A percentile compares a stretch with the other conserved stretches of the same genome.
Evolutionary conservation across 64 coral and sea anemone genomes (phyloP).

Genomic region (Anthopleura sola): DNA sequence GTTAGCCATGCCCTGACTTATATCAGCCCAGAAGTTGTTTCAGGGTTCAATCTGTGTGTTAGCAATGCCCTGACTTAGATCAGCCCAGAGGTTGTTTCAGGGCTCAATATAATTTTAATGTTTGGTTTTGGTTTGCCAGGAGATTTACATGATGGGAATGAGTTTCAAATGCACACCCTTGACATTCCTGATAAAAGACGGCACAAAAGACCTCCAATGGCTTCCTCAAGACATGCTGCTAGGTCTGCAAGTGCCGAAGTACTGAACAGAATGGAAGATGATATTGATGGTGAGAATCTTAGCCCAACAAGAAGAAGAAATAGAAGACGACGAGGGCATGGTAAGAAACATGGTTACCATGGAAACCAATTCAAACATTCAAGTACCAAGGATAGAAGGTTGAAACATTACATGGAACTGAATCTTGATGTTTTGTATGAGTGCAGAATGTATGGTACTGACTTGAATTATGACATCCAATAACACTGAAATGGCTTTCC

Average conservation of each 20-base stretch:
- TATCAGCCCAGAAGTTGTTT: too few species aligned
- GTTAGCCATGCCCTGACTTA: too few species aligned
- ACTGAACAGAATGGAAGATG: constrained; percentile 56
- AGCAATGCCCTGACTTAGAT: too few species aligned
- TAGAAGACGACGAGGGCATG: constrained; percentile 70
- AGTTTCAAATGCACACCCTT: constrained; percentile 38
- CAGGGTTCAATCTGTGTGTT: too few species aligned
- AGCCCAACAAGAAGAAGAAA: constrained; percentile 74
- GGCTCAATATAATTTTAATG: too few species aligned
- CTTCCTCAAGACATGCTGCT: constrained; percentile 51
- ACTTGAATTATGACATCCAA: too few species aligned
- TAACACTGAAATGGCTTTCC: too few species aligned
- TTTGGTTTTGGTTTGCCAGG: constrained; percentile 1
- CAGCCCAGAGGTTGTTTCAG: too few species aligned
- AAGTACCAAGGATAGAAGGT: too few species aligned
- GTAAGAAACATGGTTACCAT: constrained; percentile 20
- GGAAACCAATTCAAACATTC: not conserved
- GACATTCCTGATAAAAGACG: constrained; percentile 68
- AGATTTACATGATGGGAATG: constrained; percentile 46
- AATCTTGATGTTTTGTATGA: not conserved
- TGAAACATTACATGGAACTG: too few species aligned
- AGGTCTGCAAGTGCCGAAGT: constrained; percentile 93
- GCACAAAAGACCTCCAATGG: constrained; percentile 62
- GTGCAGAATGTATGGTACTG: too few species aligned
- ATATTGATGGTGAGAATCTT: constrained; percentile 53